Base-by-base conservation (phyloP, 2,888 invertebrate species). In the Caenorhabditis sp. region DNA sequence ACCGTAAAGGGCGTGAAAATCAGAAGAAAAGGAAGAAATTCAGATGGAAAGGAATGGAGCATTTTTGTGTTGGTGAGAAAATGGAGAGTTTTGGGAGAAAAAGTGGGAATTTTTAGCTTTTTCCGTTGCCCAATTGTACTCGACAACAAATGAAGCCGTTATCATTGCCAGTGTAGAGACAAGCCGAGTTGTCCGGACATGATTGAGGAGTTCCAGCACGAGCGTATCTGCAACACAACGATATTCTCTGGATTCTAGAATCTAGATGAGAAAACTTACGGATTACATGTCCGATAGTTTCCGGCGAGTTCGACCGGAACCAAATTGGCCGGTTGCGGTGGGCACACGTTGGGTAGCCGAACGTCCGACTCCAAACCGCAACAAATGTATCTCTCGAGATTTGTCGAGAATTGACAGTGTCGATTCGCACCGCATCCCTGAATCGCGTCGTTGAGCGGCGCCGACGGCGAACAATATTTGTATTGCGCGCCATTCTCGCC, bases 101-200 rank as follows among this genome's bases (percentile, higher is more conserved):
- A 27, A 55, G 12, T 27, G 8, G 50, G 27, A 6, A 19, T 36
- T 5, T 63, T 65, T 68, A 67, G 60, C 65, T 75, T 59, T 77
- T 77, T 59, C 81, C 81, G 37, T 62, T 65, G 21, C 79, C 80
- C 62, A 84, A 68, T 63, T 86, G 86, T 21, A 86, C 84, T 53
- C 86, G 67, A 66, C 87, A 87, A 65, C 87, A 87, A 70, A 87
- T 85, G 81, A 86, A 87, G 14, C 85, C 84, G 66, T 85, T 84
- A 72, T 86, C 84, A 59, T 79, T 79, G 31, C 85, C 86, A 6
- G 86, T 86, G 82, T 86, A 86, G 36, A 86, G 74, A 76, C 84
- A 82, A 10, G 84, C 84, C 53, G 85, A 83, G 60, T 84, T 84
- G 69, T 83, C 83, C 8, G 84, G 83, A 58, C 81, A 84, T 21